phyloP scores from a whole-genome alignment of 1,140 invertebrate genomes.

The Caenorhabditis brenneri region DNA sequence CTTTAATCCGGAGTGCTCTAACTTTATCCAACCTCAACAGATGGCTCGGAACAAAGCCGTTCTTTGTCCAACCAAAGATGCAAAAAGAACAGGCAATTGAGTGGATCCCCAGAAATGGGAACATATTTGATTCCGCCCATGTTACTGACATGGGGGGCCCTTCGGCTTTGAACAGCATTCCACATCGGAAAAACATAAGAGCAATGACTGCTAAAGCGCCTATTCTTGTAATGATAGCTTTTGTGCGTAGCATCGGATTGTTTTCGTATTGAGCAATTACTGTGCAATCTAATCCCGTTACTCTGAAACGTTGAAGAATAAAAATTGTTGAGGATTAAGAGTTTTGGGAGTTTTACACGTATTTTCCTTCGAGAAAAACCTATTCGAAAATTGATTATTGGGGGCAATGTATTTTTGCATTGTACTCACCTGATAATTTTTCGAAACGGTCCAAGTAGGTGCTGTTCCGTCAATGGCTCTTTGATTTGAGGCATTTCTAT shows the following conservation, averaged over 20 bases:
- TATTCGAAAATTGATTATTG: too few relatives aligned
- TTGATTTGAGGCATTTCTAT: not conserved
- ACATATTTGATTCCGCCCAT: not conserved
- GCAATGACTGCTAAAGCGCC: not conserved
- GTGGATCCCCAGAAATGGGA: not conserved
- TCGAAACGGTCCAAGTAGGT: not conserved
- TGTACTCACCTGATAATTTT: constrained; percentile 4
- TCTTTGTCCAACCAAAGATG: not conserved
- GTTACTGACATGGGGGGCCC: not conserved
- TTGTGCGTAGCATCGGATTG: not conserved
- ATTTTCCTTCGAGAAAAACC: too few relatives aligned
- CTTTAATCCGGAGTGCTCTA: not conserved
- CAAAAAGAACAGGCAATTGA: not conserved
- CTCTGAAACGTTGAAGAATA: too few relatives aligned
- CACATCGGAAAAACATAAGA: not conserved
- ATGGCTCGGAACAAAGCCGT: not conserved
- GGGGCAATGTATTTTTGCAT: too few relatives aligned
- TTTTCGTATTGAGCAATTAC: not conserved
- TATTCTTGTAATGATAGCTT: not conserved
- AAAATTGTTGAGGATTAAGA: too few relatives aligned
- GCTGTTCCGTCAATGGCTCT: not conserved
- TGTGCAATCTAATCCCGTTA: not conserved
- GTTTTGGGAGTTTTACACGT: too few relatives aligned
- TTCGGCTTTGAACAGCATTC: not conserved
- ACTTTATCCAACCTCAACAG: not conserved